Conservation (phyloP, 2,113 vertebrate genomes). For the Eolophus roseicapilla region DNA sequence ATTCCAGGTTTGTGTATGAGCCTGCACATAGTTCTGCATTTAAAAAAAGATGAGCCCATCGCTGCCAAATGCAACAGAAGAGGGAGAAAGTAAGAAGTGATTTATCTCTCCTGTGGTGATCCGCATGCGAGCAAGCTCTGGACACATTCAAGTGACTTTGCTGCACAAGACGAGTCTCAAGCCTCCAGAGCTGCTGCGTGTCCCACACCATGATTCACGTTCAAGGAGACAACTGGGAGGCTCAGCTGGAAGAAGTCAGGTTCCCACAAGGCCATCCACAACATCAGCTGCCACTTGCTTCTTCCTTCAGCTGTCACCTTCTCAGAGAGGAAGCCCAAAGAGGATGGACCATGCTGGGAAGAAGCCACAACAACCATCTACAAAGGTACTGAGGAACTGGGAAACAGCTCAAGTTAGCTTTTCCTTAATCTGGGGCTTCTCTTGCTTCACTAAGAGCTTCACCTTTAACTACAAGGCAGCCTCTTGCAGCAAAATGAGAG, state of each 20-base stretch:
- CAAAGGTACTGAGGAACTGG: background rate
- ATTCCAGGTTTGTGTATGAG: constrained; percentile 10
- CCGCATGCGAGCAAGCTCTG: background rate
- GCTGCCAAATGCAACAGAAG: constrained; percentile 30
- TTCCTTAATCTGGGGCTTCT: background rate
- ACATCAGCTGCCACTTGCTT: background rate
- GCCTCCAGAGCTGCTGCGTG: background rate
- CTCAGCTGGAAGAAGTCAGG: background rate
- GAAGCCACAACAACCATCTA: background rate
- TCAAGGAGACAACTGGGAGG: background rate
- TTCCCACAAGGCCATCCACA: background rate
- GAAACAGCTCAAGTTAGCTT: background rate
- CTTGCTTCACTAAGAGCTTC: background rate
- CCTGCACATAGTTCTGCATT: background rate
- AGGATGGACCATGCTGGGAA: background rate
- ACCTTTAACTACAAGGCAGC: background rate
- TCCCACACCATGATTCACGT: background rate
- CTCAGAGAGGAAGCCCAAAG: background rate
- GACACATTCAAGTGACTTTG: accelerated
- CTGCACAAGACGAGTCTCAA: background rate
- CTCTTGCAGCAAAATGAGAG: background rate
- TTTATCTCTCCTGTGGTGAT: background rate
- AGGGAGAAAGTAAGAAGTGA: background rate
- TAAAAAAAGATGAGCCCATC: background rate
- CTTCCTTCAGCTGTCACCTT: background rate